Evolutionary conservation across 2,888 invertebrate genomes (phyloP).

Genomic region (Kuschelorhynchus macadamiae): DNA sequence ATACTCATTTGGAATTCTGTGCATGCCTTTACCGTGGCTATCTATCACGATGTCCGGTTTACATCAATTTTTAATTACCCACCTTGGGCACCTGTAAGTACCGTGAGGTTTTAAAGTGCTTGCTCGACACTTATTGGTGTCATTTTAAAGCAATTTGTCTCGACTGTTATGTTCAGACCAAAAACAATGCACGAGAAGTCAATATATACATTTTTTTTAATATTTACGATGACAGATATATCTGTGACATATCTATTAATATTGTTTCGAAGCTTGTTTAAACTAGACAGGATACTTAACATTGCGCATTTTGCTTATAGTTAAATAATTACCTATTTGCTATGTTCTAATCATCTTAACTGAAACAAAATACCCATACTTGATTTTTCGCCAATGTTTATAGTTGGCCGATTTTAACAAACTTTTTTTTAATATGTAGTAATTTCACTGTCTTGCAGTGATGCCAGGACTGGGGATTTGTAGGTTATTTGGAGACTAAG

Average conservation of each 20-base stretch:
- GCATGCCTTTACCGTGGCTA: slow-evolving; percentile 36
- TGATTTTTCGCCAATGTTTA: too few relatives aligned
- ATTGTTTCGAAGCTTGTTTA: not conserved
- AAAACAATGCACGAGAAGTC: not conserved
- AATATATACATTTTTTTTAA: too few relatives aligned
- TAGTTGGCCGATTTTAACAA: too few relatives aligned
- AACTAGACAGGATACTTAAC: not conserved
- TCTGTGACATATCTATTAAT: not conserved
- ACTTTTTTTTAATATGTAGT: too few relatives aligned
- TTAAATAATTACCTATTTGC: too few relatives aligned
- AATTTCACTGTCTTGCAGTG: too few relatives aligned
- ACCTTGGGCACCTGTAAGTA: slow-evolving; percentile 32
- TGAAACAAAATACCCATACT: too few relatives aligned
- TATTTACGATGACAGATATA: too few relatives aligned
- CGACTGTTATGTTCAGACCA: not conserved
- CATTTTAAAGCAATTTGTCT: slow-evolving; percentile 13
- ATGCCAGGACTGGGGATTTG: too few relatives aligned
- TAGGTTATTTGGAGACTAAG: too few relatives aligned
- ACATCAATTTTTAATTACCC: slow-evolving; percentile 47
- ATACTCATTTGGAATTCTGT: slow-evolving; percentile 54
- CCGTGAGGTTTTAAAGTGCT: slow-evolving; percentile 31
- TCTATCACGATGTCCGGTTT: slow-evolving; percentile 48
- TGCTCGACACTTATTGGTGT: slow-evolving; percentile 18
- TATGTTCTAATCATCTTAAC: too few relatives aligned
- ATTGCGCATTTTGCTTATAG: too few relatives aligned